Conservation (phyloP, 2,797 vertebrate species). For the Spatula clypeata region DNA sequence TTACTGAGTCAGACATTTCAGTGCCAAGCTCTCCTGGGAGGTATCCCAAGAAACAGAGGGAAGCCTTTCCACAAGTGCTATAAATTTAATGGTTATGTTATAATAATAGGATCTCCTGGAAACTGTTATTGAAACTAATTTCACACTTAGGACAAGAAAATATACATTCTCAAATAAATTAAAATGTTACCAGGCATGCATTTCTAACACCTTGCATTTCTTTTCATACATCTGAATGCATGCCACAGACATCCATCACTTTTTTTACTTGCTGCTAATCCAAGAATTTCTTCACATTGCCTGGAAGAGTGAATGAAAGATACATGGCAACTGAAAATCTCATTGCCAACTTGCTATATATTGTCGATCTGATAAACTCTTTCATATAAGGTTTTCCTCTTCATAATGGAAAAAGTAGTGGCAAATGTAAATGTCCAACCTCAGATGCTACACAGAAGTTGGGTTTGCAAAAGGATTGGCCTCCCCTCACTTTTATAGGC, state of each 20-base stretch:
- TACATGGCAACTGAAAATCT: background rate
- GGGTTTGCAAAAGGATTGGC: background rate
- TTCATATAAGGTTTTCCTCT: background rate
- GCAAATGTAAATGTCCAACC: background rate
- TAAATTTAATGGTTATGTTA: background rate
- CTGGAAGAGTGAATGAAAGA: background rate
- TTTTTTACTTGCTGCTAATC: background rate
- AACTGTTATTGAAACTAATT: background rate
- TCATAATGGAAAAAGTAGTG: background rate
- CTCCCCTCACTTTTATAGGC: background rate
- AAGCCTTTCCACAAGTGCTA: constrained; percentile 13
- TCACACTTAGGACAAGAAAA: background rate
- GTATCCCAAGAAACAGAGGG: background rate
- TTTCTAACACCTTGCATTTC: background rate
- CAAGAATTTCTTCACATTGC: background rate
- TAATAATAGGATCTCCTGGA: constrained; percentile 3
- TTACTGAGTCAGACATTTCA: constrained; percentile 34
- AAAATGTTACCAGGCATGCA: background rate
- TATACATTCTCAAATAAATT: background rate
- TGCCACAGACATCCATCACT: background rate
- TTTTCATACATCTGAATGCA: background rate
- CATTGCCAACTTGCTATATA: background rate
- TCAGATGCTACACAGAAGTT: background rate
- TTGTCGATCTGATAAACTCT: background rate
- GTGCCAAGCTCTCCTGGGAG: constrained; percentile 6